Conservation (phyloP, 1,140 invertebrate species). For the Bacillus rossius region DNA sequence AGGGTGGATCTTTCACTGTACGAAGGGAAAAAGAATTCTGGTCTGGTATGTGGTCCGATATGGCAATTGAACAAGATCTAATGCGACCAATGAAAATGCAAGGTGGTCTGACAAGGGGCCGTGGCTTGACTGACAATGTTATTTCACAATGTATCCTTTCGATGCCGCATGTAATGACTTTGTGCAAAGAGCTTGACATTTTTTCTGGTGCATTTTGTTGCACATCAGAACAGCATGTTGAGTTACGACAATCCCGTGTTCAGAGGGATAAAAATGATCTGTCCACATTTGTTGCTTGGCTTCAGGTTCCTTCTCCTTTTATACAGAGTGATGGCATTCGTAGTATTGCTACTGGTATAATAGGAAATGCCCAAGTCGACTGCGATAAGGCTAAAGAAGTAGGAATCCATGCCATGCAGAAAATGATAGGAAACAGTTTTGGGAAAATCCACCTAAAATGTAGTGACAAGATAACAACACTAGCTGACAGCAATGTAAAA, state of each 20-base stretch:
- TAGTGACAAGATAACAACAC: too few relatives aligned
- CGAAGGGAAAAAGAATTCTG: constrained; percentile 26
- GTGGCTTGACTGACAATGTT: constrained; percentile 23
- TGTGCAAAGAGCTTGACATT: constrained; percentile 15
- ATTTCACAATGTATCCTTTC: constrained; percentile 20
- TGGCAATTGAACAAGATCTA: constrained; percentile 31
- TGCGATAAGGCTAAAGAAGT: constrained; percentile 3
- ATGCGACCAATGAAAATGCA: constrained; percentile 29
- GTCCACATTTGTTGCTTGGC: constrained; percentile 5
- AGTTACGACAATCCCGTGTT: constrained; percentile 16
- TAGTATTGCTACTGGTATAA: background rate
- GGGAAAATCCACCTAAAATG: too few relatives aligned
- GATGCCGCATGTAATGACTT: background rate
- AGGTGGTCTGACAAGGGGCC: constrained; percentile 29
- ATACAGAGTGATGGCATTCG: background rate
- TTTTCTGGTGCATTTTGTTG: constrained; percentile 14
- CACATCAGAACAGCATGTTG: constrained; percentile 22
- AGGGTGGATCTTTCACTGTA: constrained; percentile 18
- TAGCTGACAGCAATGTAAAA: too few relatives aligned
- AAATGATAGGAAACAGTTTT: too few relatives aligned
- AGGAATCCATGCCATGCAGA: background rate
- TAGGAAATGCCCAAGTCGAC: background rate
- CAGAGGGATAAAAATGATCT: constrained; percentile 5
- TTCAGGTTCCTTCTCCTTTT: constrained; percentile 1
- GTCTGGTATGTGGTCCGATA: constrained; percentile 32